Percentiles rank a stretch among this genome's conserved stretches.
These are phyloP conservation scores for Sebastes kiyomatsui DNA, from an alignment of 2,797 vertebrate species.

Conservation along the genomic window DNA sequence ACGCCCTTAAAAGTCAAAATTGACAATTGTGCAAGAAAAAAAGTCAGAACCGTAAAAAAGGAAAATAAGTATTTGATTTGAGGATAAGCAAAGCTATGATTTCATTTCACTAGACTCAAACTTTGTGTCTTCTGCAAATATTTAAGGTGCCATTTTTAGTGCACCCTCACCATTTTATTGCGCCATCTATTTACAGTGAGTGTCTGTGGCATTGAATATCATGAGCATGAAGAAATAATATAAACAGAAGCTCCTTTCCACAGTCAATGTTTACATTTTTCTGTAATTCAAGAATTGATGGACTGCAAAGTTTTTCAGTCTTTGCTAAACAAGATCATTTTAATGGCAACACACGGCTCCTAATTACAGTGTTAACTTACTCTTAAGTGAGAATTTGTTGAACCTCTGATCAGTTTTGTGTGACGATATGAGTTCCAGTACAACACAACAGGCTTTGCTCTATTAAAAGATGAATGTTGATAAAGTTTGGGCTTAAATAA, in stretches of 20 bases:
- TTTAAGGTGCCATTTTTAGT: background rate
- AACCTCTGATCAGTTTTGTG: conserved; percentile 26
- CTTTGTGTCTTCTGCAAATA: background rate
- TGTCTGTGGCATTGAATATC: background rate
- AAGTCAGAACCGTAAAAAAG: background rate
- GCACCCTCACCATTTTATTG: background rate
- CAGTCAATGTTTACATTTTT: conserved; percentile 41
- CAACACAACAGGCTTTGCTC: conserved; percentile 8
- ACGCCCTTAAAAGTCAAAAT: background rate
- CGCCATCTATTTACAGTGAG: background rate
- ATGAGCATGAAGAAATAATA: background rate
- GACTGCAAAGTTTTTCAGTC: background rate
- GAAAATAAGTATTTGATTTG: background rate
- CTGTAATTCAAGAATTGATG: background rate
- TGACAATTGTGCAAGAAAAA: background rate
- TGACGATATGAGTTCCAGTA: conserved; percentile 1
- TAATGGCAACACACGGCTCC: background rate
- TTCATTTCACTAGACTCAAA: background rate
- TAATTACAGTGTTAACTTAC: background rate
- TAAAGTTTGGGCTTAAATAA: conserved; percentile 21
- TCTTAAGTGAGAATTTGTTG: background rate
- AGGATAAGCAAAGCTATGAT: background rate
- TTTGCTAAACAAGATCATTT: conserved; percentile 6
- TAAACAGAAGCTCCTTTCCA: background rate
- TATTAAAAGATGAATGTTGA: conserved; percentile 27